Evolutionary conservation across 2,888 invertebrate genomes (phyloP).

Genomic region (Ommatoiulus sabulosus): DNA sequence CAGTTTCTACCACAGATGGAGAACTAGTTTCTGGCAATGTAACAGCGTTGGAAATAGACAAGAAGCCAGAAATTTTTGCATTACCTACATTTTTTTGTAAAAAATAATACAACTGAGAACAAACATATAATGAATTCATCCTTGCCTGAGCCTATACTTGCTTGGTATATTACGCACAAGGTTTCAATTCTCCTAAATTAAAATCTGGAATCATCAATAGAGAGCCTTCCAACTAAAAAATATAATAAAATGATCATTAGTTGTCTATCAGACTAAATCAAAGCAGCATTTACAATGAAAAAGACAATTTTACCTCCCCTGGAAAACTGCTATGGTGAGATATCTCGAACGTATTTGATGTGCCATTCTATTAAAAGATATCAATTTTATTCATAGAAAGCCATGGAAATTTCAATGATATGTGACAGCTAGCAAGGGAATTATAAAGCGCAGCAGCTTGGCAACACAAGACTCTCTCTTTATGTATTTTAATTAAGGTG

Average conservation of each 20-base stretch:
- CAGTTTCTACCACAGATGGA: background rate
- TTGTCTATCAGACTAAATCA: background rate
- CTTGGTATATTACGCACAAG: constrained; percentile 14
- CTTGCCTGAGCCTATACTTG: too few species aligned
- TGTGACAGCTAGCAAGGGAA: too few species aligned
- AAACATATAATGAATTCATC: background rate
- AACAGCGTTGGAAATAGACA: background rate
- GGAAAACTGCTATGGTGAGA: background rate
- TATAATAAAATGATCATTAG: background rate
- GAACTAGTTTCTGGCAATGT: background rate
- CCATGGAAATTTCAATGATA: background rate
- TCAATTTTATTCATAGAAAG: background rate
- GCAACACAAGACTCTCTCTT: too few species aligned
- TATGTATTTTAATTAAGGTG: too few species aligned
- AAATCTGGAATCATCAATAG: background rate
- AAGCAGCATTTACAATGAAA: background rate
- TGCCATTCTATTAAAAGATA: background rate
- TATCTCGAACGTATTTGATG: background rate
- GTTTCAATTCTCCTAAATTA: background rate
- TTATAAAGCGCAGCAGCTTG: too few species aligned
- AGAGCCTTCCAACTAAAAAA: background rate
- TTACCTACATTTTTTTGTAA: background rate
- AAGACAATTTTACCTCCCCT: background rate
- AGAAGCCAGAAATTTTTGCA: background rate
- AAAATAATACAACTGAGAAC: background rate